These are phyloP conservation scores for Neogobius melanostomus DNA, from an alignment of 2,113 vertebrate genomes.

Conservation along the genomic window DNA sequence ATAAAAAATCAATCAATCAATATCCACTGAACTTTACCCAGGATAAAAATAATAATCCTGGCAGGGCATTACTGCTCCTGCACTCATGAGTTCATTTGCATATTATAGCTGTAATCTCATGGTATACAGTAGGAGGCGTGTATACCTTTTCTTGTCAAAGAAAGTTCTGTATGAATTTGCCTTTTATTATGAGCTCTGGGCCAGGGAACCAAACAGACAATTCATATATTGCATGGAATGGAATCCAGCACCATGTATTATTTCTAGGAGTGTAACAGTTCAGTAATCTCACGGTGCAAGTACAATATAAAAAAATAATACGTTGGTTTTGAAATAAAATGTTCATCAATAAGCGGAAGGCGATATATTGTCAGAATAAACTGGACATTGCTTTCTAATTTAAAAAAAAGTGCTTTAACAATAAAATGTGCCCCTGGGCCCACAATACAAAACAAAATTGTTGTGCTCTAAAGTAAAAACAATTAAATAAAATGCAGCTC, in stretches of 20 bases:
- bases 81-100: slow-evolving; percentile 49
- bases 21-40: background rate
- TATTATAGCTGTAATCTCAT: slow-evolving; percentile 25
- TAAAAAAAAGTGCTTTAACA: too few species aligned
- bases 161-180: slow-evolving; percentile 49
- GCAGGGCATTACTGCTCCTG: slow-evolving; percentile 34
- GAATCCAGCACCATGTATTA: background rate
- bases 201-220: slow-evolving; percentile 21
- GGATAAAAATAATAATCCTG: background rate
- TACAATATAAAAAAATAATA: too few species aligned
- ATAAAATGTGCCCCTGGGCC: too few species aligned
- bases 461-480: too few species aligned
- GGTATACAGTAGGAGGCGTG: slow-evolving; percentile 30
- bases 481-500: too few species aligned
- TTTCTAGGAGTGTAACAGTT: background rate
- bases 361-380: too few species aligned
- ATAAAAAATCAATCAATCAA: too few species aligned
- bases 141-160: slow-evolving; percentile 25
- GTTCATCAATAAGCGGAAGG: too few species aligned
- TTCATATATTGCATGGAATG: slow-evolving; percentile 46
- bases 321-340: too few species aligned
- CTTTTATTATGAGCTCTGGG: slow-evolving; percentile 50
- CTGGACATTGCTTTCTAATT: too few species aligned
- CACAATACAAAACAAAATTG: too few species aligned
- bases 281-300: background rate